Evolutionary conservation across 1,140 invertebrate species (phyloP), one percentile per base, ranked within the genome.

Genomic region (Zaprionus ghesquierei): DNA sequence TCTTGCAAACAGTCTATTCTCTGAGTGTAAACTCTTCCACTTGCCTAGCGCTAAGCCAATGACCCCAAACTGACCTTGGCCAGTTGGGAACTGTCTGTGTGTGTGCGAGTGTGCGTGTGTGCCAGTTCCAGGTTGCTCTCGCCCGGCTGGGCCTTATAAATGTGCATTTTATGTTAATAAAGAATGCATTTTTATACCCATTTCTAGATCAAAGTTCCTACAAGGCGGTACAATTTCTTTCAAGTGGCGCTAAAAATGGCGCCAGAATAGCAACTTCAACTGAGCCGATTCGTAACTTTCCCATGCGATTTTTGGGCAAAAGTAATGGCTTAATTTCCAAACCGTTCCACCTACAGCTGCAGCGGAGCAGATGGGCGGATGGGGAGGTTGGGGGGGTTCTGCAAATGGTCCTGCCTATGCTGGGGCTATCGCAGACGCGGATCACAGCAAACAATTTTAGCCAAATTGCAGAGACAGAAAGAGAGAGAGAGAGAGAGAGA

Each of bases 161-260:
- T 81, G 53, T 70, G 74, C 60, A 69, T 60, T 64, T 71, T 69
- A 68, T 74, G 46, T 77, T 63, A 60, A 79, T 79, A 72, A 82
- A 78, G 75, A 72, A 60, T 53, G 41, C 41, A 60, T 63, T 56
- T 70, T 69, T 62, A 74, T 81, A 51, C 56, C 58, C 44, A 18
- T 59, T 53, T 51, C 54, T 71, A 55, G 50, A 38, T 64, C 25
- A 60, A 65, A 69, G 59, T 74, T 69, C 41, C 18, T 22, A 5
- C 41, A 4, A 3, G 10, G 41, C 41, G 41, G 41, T 12, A 46
- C 2, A 22, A 20, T 46, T 22, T 46, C 29, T 31, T 84, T 84
- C 62, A 84, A 79, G 76, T 84, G 80, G 80, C 80, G 80, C 80
- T 49, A 76, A 60, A 79, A 73, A 84, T 84, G 80, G 80, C 80